A percentile compares a stretch with the other conserved stretches of the same genome.
These are phyloP conservation scores for Chrysomela aeneicollis DNA, from an alignment of 2,888 invertebrate species.

Conservation along the genomic window DNA sequence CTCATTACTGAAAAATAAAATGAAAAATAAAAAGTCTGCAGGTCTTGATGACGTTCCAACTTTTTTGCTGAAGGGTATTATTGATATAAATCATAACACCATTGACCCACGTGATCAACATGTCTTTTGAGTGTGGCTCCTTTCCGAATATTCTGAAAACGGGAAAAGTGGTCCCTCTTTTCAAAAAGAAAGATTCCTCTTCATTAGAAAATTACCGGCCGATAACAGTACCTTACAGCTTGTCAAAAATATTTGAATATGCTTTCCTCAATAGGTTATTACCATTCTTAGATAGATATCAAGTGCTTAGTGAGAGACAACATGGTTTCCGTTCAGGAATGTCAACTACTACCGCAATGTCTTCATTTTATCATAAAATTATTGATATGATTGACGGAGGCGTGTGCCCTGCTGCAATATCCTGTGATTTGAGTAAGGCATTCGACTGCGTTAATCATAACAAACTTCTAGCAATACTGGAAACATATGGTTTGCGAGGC, in stretches of 20 bases:
- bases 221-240: too few species aligned
- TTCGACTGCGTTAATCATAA: neutral
- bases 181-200: conserved; percentile 1
- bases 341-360: neutral
- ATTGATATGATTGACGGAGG: neutral
- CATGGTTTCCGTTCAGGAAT: conserved; percentile 3
- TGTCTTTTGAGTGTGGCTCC: neutral
- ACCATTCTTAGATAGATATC: neutral
- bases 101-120: neutral
- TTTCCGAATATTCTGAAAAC: neutral
- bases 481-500: too few species aligned
- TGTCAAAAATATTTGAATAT: neutral
- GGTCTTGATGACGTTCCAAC: neutral
- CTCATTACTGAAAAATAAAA: neutral
- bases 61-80: neutral
- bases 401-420: too few species aligned
- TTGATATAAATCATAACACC: neutral
- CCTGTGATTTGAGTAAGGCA: neutral
- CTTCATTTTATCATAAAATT: neutral
- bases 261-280: neutral
- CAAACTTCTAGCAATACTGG: too few species aligned
- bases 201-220: neutral
- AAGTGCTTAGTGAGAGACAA: neutral
- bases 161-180: conserved; percentile 1
- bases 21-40: conserved; percentile 2